A percentile compares a stretch with the other conserved stretches of the same genome.
These are phyloP conservation scores for Xestobium rufovillosum DNA, from an alignment of 2,888 invertebrate species.

Conservation along the genomic window DNA sequence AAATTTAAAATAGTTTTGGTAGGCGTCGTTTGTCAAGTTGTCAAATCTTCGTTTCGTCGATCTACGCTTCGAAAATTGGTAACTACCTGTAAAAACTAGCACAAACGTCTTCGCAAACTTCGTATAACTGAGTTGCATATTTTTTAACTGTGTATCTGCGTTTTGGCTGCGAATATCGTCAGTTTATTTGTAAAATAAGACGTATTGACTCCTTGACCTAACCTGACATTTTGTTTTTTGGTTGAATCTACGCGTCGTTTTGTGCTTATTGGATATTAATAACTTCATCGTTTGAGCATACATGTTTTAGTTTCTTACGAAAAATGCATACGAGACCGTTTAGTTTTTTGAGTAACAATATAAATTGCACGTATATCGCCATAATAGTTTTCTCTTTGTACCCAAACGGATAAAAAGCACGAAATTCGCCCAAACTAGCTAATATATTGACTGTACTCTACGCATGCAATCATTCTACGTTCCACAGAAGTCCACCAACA, in stretches of 20 bases:
- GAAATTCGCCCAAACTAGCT: constrained; percentile 39
- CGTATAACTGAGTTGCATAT: constrained; percentile 36
- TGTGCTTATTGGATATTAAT: constrained; percentile 27
- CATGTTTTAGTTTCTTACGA: neutral
- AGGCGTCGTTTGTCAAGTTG: too few species aligned
- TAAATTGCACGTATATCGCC: constrained; percentile 24
- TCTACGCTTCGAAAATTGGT: constrained; percentile 42
- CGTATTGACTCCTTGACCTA: constrained; percentile 34
- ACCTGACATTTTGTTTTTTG: constrained; percentile 39
- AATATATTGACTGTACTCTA: constrained; percentile 21
- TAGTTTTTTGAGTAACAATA: too few species aligned
- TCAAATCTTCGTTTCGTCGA: too few species aligned
- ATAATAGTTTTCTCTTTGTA: constrained; percentile 26
- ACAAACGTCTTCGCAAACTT: constrained; percentile 40
- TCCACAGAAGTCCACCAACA: constrained; percentile 36
- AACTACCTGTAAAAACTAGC: constrained; percentile 42
- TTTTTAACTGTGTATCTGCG: constrained; percentile 34
- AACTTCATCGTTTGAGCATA: constrained; percentile 19
- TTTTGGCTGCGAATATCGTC: constrained; percentile 44
- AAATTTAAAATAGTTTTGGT: too few species aligned
- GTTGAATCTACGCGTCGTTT: constrained; percentile 26
- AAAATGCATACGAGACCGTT: too few species aligned
- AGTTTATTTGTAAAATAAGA: constrained; percentile 28
- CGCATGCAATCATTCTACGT: constrained; percentile 39
- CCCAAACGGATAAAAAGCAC: constrained; percentile 33